A percentile compares a stretch with the other conserved stretches of the same genome.
Conservation (phyloP, 2,113 vertebrate genomes). For the Benitochromis conjunctus region DNA sequence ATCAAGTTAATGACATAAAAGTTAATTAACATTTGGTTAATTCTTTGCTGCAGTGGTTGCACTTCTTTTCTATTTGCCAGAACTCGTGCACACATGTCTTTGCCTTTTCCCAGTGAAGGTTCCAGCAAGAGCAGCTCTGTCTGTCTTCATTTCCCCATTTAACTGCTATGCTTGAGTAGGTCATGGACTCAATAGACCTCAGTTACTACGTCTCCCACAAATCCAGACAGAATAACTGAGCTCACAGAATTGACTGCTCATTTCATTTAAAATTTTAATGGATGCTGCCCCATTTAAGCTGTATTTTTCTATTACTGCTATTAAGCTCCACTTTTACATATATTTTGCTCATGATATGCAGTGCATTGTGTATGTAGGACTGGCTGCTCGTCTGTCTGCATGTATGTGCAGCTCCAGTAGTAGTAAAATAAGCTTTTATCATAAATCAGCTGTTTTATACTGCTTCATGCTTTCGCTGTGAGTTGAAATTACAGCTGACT, state of each 20-base stretch:
- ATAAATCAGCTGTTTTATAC: conserved; percentile 51
- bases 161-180: conserved; percentile 1
- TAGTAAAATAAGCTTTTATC: conserved; percentile 64
- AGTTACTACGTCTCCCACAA: conserved; percentile 1
- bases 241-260: conserved; percentile 16
- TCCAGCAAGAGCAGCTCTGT: neutral
- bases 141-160: conserved; percentile 10
- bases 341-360: neutral
- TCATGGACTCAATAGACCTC: conserved; percentile 10
- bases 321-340: neutral
- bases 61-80: neutral
- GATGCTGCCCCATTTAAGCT: conserved; percentile 6
- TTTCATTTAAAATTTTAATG: conserved; percentile 36
- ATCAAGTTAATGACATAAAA: neutral
- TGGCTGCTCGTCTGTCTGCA: neutral
- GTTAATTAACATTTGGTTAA: neutral
- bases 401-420: neutral
- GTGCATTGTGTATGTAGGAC: neutral
- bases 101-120: neutral
- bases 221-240: conserved; percentile 27
- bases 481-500: conserved; percentile 38
- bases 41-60: neutral
- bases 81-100: neutral
- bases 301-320: conserved; percentile 17
- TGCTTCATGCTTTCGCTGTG: conserved; percentile 7